Evolutionary conservation across 2,113 vertebrate genomes (phyloP), one percentile per base, ranked within the genome.

Genomic region (Percopsis transmontana): DNA sequence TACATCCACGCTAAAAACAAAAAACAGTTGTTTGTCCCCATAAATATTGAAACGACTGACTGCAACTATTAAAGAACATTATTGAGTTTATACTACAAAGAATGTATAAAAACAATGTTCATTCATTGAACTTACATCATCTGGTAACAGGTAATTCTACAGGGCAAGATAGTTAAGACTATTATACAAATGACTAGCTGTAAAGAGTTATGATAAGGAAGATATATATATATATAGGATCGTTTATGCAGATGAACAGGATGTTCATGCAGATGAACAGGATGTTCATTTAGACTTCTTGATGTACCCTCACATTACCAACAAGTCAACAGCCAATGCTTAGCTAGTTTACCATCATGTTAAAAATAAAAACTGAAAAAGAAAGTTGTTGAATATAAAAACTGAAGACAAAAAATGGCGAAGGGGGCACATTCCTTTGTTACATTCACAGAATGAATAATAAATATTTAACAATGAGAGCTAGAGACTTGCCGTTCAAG

Each of bases 391-490:
- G 3, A 33, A 5, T 33, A 72, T 74, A 79, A 83, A 83, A 84
- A 65, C 19, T 54, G 44, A 78, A 62, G 62, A 62, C 63, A 67
- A 51, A 63, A 21, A 73, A 75, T 68, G 66, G 70, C 40, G 45
- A 39, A 44, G 63, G 65, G 54, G 60, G 56, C 63, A 72, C 70
- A 13, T 2, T 23, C 24, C 68, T 38, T 44, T 68, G 75, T 91
- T 66, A 82, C 91, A 93, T 93, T 92, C 91, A 92, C 83, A 91
- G 91, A 92, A 92, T 93, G 91, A 91, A 90, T 83, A 90, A 54
- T 61, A 18, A 33, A 60, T 58, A 52, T 76, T 72, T 54, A 39
- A 74, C 56, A 68, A 54, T 45, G 40, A 74, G 38, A 12, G 23
- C 52, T 3, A 18, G 33, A 66, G 6, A 19, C 15, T 48, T 66